Evolutionary conservation across 1,140 invertebrate genomes (phyloP).

Genomic region (Ctenoplectra terminalis): DNA sequence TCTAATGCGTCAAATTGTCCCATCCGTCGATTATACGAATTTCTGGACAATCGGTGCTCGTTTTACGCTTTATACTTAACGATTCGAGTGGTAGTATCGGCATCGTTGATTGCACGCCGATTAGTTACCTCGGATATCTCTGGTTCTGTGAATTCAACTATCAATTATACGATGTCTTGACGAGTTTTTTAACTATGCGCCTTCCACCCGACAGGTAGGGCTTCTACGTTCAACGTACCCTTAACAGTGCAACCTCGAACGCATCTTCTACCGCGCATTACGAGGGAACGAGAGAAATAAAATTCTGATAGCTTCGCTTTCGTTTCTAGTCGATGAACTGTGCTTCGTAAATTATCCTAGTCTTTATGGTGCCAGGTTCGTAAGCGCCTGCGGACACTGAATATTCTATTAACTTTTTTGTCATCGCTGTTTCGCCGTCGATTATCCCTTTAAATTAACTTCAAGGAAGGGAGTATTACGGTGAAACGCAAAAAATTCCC

Average conservation of each 20-base stretch:
- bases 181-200: conserved; percentile 21
- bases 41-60: no score
- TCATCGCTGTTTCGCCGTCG: not conserved
- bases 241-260: not conserved
- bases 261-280: conserved; percentile 5
- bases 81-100: no score
- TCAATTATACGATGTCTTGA: conserved; percentile 45
- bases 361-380: not conserved
- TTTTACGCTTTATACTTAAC: no score
- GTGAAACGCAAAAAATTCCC: not conserved
- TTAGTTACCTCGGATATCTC: not conserved
- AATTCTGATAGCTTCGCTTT: not conserved
- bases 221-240: not conserved
- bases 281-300: not conserved
- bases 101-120: no score
- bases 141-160: conserved; percentile 7
- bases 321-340: conserved; percentile 13
- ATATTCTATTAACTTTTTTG: conserved; percentile 35
- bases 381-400: not conserved
- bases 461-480: not conserved
- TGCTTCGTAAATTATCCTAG: conserved; percentile 11
- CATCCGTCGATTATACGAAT: no score
- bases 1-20: not conserved
- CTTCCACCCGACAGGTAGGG: not conserved
- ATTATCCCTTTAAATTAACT: not conserved